Percentiles rank a stretch among this genome's conserved stretches.
phyloP scores from a whole-genome alignment of 2,113 vertebrate species.

The Neodon shergylaensis region DNA sequence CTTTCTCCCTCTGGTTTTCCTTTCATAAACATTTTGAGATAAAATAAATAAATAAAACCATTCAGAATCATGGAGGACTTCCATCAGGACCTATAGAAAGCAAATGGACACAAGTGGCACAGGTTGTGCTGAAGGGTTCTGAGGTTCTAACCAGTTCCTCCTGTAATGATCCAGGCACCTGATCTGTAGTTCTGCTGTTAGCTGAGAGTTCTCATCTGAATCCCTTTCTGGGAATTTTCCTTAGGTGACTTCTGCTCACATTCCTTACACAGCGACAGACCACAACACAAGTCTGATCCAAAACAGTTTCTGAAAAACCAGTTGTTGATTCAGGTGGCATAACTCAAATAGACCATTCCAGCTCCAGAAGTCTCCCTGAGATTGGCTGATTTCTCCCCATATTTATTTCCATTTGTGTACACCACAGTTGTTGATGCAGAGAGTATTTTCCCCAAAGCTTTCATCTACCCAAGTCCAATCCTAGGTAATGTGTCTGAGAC shows the following conservation, averaged over 20 bases:
- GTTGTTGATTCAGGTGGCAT: background rate
- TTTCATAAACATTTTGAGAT: background rate
- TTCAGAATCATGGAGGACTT: background rate
- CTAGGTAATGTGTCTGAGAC: background rate
- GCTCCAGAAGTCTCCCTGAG: background rate
- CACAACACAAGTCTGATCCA: background rate
- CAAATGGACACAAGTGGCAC: background rate
- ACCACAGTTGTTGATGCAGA: background rate
- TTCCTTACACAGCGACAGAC: background rate
- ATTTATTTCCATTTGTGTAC: background rate
- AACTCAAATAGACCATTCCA: background rate
- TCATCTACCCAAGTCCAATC: background rate
- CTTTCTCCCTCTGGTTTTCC: background rate
- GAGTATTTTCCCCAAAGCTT: background rate
- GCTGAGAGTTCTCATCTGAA: background rate
- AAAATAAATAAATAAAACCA: background rate
- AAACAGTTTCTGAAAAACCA: background rate
- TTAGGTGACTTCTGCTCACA: background rate
- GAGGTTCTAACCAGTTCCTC: background rate
- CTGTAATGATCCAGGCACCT: background rate
- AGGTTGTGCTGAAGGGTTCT: background rate
- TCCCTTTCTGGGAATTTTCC: background rate
- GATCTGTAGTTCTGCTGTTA: background rate
- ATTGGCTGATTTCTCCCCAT: background rate
- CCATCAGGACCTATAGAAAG: background rate